Evolutionary conservation across 1,140 invertebrate species (phyloP).

Genomic region (Ridgeia piscesae): DNA sequence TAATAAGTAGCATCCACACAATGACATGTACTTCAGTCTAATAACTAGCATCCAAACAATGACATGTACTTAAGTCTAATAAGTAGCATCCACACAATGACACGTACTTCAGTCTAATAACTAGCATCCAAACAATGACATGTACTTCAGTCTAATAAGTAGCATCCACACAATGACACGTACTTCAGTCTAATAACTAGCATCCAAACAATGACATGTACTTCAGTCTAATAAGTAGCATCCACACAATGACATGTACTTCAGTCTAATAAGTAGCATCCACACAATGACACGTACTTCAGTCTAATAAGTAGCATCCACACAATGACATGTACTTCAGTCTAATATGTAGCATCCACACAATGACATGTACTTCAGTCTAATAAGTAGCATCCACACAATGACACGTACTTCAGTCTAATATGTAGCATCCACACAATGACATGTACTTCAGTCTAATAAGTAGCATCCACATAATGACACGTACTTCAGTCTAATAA

Average conservation of each 20-base stretch:
- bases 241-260: constrained; percentile 79
- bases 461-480: constrained; percentile 68
- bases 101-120: background rate
- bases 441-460: background rate
- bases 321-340: constrained; percentile 7
- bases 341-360: constrained; percentile 55
- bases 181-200: constrained; percentile 80
- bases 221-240: background rate
- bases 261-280: constrained; percentile 75
- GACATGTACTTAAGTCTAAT: constrained; percentile 84
- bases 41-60: constrained; percentile 46
- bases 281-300: constrained; percentile 76
- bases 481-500: constrained; percentile 83
- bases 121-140: constrained; percentile 60
- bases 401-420: constrained; percentile 81
- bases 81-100: constrained; percentile 45
- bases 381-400: constrained; percentile 66
- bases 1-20: constrained; percentile 61
- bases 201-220: constrained; percentile 15
- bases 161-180: constrained; percentile 64
- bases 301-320: constrained; percentile 69
- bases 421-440: constrained; percentile 60
- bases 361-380: constrained; percentile 84
- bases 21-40: constrained; percentile 84
- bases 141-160: constrained; percentile 83